Percentiles rank a stretch among this genome's conserved stretches.
Conservation (phyloP, 2,888 invertebrate genomes). For the Crocallis elinguaria region DNA sequence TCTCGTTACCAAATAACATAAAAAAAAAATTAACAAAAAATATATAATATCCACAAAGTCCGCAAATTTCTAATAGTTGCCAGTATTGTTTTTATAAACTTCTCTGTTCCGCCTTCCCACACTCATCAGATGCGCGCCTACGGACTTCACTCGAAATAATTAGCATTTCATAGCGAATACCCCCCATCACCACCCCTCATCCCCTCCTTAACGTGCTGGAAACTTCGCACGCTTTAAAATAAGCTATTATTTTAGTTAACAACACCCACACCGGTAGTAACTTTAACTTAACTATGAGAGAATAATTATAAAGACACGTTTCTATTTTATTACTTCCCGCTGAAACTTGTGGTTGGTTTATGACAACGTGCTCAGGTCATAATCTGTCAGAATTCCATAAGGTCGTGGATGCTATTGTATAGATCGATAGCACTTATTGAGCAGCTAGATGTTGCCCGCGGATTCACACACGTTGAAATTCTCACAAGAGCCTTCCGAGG, state of each 20-base stretch:
- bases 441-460: no score
- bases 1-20: no score
- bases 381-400: no score
- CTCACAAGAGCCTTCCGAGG: no score
- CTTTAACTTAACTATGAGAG: not conserved
- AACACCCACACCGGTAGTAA: slow-evolving; percentile 18
- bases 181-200: not conserved
- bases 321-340: not conserved
- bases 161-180: slow-evolving; percentile 46
- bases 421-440: no score
- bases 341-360: not conserved
- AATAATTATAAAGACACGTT: not conserved
- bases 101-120: not conserved
- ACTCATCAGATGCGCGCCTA: slow-evolving; percentile 1
- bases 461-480: no score
- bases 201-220: slow-evolving; percentile 3
- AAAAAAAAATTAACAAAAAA: no score
- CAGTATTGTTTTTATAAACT: not conserved
- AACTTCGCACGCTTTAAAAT: slow-evolving; percentile 30
- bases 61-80: no score
- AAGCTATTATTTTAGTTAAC: slow-evolving; percentile 13
- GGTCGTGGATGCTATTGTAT: no score
- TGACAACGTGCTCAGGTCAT: no score
- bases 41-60: no score
- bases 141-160: slow-evolving; percentile 42